Base-by-base conservation (phyloP, 2,888 invertebrate genomes). In the Phragmatobia fuliginosa region DNA sequence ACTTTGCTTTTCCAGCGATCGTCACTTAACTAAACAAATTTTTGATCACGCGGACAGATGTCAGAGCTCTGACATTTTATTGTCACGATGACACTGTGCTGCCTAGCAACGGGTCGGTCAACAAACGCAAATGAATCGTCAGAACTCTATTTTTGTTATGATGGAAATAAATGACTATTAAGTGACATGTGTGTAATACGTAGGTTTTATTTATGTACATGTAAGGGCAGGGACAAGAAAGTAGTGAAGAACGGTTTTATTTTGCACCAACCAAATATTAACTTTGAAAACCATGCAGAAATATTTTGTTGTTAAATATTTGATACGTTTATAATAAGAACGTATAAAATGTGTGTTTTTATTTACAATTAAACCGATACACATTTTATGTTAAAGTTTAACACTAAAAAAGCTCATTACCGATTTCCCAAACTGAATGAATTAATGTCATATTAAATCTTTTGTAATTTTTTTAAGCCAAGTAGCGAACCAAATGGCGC, bases 21-120 rank as follows among this genome's bases (percentile, higher is more conserved):
- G 83, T 60, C n/a, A n/a, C 33, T 21, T 82, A 76, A 70, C 80
- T 83, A 80, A 84, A 87, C 86, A 87, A 88, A 87, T 85, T 73
- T 75, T 68, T 78, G 73, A 68, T 67, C 76, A 81, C 80, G 74
- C 80, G 81, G 77, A 68, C 76, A 80, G 73, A 72, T 85, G 84
- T 85, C 85, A 82, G 75, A 63, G 67, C 64, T 67, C 71, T 77
- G 78, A 78, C 79, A 76, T 75, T 74, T 60, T 70, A 70, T 80
- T 82, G 80, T 83, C 80, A 79, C 72, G 77, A 76, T 85, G 85
- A 81, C 80, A 85, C 70, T 70, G 21, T 58, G 86, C 87, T 81
- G 79, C 87, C 66, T 75, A 68, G 86, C 79, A 82, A 86, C 85
- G 16, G 59, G 11, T 78, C 77, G 80, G 65, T 71, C 82, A 83